A percentile compares a stretch with the other conserved stretches of the same genome.
phyloP scores from a whole-genome alignment of 2,113 vertebrate species.

The Megalops atlanticus region DNA sequence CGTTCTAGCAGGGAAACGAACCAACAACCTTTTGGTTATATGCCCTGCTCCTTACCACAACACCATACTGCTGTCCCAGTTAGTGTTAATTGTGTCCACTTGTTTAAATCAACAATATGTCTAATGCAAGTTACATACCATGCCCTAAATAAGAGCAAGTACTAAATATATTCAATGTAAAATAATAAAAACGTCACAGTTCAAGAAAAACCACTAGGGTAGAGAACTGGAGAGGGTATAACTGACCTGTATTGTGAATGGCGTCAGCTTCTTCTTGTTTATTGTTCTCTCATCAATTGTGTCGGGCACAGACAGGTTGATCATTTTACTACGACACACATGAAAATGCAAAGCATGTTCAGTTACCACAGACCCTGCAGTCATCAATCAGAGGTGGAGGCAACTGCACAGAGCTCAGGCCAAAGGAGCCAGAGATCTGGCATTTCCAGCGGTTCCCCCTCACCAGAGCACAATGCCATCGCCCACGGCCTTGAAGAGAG shows the following conservation, averaged over 20 bases:
- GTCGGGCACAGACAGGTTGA: constrained; percentile 92
- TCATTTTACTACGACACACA: constrained; percentile 84
- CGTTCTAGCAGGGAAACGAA: no score
- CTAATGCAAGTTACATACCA: no score
- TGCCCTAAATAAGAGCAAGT: no score
- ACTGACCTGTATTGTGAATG: constrained; percentile 89
- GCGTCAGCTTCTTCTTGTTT: constrained; percentile 93
- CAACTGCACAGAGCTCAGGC: no score
- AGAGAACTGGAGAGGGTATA: no score
- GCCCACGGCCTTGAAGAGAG: constrained; percentile 85
- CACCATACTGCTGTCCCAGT: no score
- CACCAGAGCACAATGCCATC: constrained; percentile 95
- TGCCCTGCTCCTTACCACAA: no score
- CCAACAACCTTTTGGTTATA: no score
- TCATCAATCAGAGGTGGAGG: neutral
- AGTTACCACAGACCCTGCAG: neutral
- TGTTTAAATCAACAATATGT: no score
- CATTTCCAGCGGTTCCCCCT: constrained; percentile 48
- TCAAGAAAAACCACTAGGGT: neutral
- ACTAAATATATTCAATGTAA: no score
- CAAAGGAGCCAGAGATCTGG: neutral
- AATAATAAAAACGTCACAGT: no score
- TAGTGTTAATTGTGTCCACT: no score
- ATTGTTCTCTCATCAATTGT: constrained; percentile 97
- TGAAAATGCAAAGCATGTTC: neutral